Conservation (phyloP, 2,888 invertebrate species). For the Ophraella communa region DNA sequence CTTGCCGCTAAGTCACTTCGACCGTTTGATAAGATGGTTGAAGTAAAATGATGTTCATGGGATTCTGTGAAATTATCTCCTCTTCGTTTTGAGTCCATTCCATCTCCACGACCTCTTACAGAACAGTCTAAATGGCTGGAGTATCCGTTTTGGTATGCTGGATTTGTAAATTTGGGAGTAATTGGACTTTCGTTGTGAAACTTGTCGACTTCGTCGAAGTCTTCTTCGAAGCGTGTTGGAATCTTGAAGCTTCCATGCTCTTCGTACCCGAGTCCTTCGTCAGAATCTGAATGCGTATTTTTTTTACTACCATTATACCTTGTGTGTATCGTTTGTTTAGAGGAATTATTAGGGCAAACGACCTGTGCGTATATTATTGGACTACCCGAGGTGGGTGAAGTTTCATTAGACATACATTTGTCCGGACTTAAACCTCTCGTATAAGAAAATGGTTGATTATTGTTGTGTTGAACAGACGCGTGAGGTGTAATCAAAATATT, state of each 20-base stretch:
- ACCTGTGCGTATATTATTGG: constrained; percentile 81
- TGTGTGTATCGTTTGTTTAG: constrained; percentile 65
- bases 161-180: constrained; percentile 68
- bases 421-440: constrained; percentile 66
- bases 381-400: constrained; percentile 56
- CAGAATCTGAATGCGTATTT: constrained; percentile 74
- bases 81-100: constrained; percentile 69
- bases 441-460: constrained; percentile 83
- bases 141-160: constrained; percentile 61
- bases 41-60: constrained; percentile 45
- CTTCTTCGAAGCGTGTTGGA: constrained; percentile 60
- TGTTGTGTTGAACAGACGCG: constrained; percentile 69
- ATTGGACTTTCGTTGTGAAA: constrained; percentile 64
- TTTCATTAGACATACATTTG: constrained; percentile 49
- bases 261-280: constrained; percentile 80
- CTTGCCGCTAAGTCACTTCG: constrained; percentile 72
- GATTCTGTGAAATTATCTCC: constrained; percentile 60
- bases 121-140: constrained; percentile 62
- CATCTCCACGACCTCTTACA: constrained; percentile 69
- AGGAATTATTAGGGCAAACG: constrained; percentile 61
- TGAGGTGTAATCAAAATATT: constrained; percentile 66
- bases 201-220: constrained; percentile 57
- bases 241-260: constrained; percentile 60
- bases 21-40: constrained; percentile 51
- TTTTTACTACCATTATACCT: constrained; percentile 59